Evolutionary conservation across 1,140 invertebrate genomes (phyloP).

Genomic region (Halesus radiatus): DNA sequence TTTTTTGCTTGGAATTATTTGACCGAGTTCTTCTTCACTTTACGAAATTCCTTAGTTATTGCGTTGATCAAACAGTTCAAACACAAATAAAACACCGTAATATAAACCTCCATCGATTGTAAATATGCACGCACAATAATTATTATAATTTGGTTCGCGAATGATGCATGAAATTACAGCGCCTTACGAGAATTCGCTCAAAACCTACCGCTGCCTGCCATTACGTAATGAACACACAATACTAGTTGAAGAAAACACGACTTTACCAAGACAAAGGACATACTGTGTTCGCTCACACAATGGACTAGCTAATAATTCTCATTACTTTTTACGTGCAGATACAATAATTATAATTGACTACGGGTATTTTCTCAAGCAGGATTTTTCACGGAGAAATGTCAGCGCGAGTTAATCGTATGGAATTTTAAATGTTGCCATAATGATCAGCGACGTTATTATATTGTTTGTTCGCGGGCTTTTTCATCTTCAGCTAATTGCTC

Average conservation of each 20-base stretch:
- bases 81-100: too few species aligned
- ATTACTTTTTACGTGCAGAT: neutral
- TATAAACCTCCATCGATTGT: too few species aligned
- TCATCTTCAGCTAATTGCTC: too few species aligned
- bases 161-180: neutral
- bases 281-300: neutral
- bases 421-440: neutral
- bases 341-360: neutral
- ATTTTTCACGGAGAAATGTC: slow-evolving; percentile 11
- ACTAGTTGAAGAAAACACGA: neutral
- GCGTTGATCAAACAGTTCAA: too few species aligned
- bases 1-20: too few species aligned
- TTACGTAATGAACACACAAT: neutral
- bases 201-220: neutral
- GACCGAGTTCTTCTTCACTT: too few species aligned
- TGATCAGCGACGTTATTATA: too few species aligned
- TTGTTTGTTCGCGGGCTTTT: too few species aligned
- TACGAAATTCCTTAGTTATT: too few species aligned
- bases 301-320: neutral
- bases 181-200: neutral
- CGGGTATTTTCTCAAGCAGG: neutral
- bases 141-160: too few species aligned
- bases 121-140: too few species aligned
- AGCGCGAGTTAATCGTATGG: neutral
- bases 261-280: neutral